A percentile compares a stretch with the other conserved stretches of the same genome.
Conservation (phyloP, 92 coral and sea anemone species). For the Galaxea fascicularis region DNA sequence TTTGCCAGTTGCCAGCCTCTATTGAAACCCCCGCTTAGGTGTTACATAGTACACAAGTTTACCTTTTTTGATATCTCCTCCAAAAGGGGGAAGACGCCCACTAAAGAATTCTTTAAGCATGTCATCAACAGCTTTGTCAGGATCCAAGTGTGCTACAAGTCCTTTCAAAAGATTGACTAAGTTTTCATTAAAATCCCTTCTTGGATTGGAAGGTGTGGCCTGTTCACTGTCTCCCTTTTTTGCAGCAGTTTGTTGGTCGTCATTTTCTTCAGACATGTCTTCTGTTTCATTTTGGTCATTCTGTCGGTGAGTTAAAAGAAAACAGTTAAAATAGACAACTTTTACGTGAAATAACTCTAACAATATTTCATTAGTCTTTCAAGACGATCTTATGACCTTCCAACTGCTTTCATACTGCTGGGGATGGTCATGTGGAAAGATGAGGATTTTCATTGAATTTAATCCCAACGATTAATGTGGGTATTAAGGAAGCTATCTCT, state of each 20-base stretch:
- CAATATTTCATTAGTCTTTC: too few species aligned
- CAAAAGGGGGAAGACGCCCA: slow-evolving; percentile 84
- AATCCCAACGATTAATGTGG: too few species aligned
- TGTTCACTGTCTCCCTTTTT: neutral
- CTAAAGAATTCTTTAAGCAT: slow-evolving; percentile 78
- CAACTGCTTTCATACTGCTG: too few species aligned
- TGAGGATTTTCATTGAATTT: too few species aligned
- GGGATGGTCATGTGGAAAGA: too few species aligned
- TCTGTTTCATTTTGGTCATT: slow-evolving; percentile 28
- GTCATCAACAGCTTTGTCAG: slow-evolving; percentile 74
- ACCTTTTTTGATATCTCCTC: slow-evolving; percentile 39
- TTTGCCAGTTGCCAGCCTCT: too few species aligned
- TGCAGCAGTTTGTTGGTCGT: slow-evolving; percentile 31
- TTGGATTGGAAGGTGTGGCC: slow-evolving; percentile 7
- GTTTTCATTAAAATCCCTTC: slow-evolving; percentile 10
- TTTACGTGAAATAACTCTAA: too few species aligned
- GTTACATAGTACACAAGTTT: too few species aligned
- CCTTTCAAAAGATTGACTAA: slow-evolving; percentile 29
- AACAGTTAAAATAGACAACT: neutral
- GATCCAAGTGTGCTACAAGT: slow-evolving; percentile 71
- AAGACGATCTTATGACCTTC: too few species aligned
- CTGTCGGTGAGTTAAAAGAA: slow-evolving; percentile 3
- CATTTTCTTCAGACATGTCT: slow-evolving; percentile 16
- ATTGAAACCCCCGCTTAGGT: too few species aligned
- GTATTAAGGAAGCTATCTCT: too few species aligned